Percentiles rank a stretch among this genome's conserved stretches.
These are phyloP conservation scores for Leptodactylus fallax DNA, from an alignment of 2,797 vertebrate species.

Conservation along the genomic window DNA sequence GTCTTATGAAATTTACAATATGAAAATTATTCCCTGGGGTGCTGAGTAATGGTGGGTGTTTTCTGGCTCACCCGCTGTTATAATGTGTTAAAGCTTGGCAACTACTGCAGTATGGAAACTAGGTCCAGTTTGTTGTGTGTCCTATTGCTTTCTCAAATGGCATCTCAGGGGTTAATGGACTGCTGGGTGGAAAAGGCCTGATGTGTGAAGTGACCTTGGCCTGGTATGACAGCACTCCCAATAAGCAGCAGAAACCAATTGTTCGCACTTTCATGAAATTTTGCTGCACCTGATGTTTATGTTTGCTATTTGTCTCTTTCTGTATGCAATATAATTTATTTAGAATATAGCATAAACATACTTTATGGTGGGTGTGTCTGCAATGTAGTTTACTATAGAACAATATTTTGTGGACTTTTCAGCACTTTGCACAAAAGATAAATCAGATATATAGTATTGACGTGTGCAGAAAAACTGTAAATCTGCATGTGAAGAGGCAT, in stretches of 20 bases:
- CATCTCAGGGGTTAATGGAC: conserved; percentile 31
- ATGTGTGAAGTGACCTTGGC: conserved; percentile 47
- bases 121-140: background rate
- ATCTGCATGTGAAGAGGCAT: background rate
- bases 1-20: conserved; percentile 5
- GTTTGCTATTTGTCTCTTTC: background rate
- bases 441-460: background rate
- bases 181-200: conserved; percentile 5
- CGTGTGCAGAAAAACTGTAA: background rate
- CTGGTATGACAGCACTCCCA: conserved; percentile 8
- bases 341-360: no score
- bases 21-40: conserved; percentile 28
- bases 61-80: background rate
- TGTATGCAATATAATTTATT: no score
- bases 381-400: background rate
- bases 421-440: background rate
- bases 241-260: background rate
- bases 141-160: background rate
- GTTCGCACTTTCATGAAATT: conserved; percentile 5
- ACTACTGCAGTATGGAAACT: background rate
- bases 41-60: conserved; percentile 41
- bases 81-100: background rate
- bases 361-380: background rate
- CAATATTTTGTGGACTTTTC: background rate
- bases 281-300: conserved; percentile 35